Evolutionary conservation across 1,140 invertebrate species (phyloP), one percentile per base, ranked within the genome.

Genomic region (Drosophila ananassae): DNA sequence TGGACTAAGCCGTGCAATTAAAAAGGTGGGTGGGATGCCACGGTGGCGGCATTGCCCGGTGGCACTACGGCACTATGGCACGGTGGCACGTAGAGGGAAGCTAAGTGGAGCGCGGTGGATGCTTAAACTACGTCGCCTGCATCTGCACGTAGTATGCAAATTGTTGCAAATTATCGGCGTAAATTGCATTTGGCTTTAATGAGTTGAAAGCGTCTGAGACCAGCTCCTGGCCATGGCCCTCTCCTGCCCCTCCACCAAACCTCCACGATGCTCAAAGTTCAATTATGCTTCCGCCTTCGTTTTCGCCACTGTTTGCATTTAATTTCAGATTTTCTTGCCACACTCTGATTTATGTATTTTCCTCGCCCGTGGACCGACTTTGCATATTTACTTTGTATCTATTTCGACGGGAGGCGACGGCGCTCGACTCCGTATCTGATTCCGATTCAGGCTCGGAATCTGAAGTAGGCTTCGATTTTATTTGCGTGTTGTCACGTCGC

Each of bases 381-480:
- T 76, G 76, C 83, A 79, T 87, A 87, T 87, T 87, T 87, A 87
- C 81, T 67, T 79, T 87, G 83, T 81, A 87, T 89, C 82, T 78
- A 82, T 82, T 82, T 59, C 61, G 47, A 21, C 41, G 13, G 41
- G 1, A 71, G 51, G 60, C 47, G 73, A 30, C 22, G 1, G 46
- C 10, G 50, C 22, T 6, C 13, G 30, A 34, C 24, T 52, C 53
- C 44, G 21, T 47, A 47, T 47, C 52, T 60, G 30, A 22, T 41
- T 41, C 55, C 41, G 44, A 53, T 51, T 50, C 74, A 62, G 79
- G 74, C 74, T 64, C 60, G 55, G 52, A 25, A 50, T 44, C 56
- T 44, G 41, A 54, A 56, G 55, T 79, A 67, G 80, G 79, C 79
- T 66, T 64, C 59, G 53, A 71, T 64, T 64, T 67, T 67, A 53